Evolutionary conservation across 2,797 vertebrate genomes (phyloP), one percentile per base, ranked within the genome.

Genomic region (Notoglanidium macrostoma): DNA sequence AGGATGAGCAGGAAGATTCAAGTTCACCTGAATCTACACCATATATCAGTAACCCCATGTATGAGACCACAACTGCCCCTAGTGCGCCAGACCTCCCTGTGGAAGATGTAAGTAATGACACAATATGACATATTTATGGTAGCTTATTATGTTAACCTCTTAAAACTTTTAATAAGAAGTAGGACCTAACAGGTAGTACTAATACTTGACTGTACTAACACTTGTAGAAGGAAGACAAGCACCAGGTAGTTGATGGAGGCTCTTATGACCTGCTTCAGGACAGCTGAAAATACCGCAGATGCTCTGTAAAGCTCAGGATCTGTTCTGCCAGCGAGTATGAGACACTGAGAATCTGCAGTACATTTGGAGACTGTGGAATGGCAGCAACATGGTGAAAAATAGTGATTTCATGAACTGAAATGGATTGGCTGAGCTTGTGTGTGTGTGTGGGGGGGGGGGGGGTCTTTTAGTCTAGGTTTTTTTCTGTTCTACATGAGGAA

Each of bases 1-100:
- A 96, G 0, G 96, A 96, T 74, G 96, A 97, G 49, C 96, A 96
- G 15, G 93, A 94, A 15, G 90, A 94, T 0, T 88, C 88, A 19
- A 88, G 93, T 0, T 86, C 94, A 5, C 85, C 95, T 29, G 93
- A 93, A 76, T 19, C 91, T n/a, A 89, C 85, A 63, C 92, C 93
- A 91, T 97, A 93, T 85, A 94, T 98, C 93, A 90, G 89, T 29
- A 99, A 99, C 90, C 97, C 97, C 0, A 92, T 96, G 80, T 99
- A 98, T 0, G 96, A 97, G 87, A 77, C 92, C 0, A 87, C 63
- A 23, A 92, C 92, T n/a, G 83, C 87, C 35, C 70, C 86, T 29
- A 29, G 55, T 44, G 88, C 87, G 67, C 55, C 89, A n/a, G 9
- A 88, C 67, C 88, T 88, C 0, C 87, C 93, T n/a, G 93, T 92